Conservation (phyloP, 2,113 vertebrate species). For the Herpetotheres cachinnans region DNA sequence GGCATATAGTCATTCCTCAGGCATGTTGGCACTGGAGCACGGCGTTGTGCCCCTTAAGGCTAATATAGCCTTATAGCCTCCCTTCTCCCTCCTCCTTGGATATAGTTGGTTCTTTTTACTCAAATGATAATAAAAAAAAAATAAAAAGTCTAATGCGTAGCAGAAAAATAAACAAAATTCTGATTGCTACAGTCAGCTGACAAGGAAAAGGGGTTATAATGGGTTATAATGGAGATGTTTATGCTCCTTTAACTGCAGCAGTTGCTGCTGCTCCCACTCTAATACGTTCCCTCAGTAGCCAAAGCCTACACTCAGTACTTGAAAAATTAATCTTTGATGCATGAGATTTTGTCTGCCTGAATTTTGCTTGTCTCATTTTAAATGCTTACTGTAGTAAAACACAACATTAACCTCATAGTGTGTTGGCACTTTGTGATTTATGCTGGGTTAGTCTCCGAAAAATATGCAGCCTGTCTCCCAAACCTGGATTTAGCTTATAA, state of each 20-base stretch:
- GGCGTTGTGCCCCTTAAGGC: neutral
- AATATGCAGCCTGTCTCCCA: conserved; percentile 41
- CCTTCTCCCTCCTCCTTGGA: neutral
- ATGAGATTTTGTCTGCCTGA: conserved; percentile 49
- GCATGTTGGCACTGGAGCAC: neutral
- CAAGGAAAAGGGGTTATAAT: neutral
- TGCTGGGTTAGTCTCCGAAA: conserved; percentile 53
- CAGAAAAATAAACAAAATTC: neutral
- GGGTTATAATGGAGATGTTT: neutral
- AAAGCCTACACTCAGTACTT: neutral
- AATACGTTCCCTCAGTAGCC: neutral
- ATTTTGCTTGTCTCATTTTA: conserved; percentile 62
- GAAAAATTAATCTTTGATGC: conserved; percentile 37
- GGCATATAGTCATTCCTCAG: neutral
- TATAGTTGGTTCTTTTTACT: neutral
- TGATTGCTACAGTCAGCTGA: neutral
- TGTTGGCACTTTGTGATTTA: conserved; percentile 51
- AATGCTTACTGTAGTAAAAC: conserved; percentile 67
- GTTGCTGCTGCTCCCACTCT: neutral
- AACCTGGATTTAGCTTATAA: conserved; percentile 45
- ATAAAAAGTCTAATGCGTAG: neutral
- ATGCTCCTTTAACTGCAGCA: neutral
- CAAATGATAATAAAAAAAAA: neutral
- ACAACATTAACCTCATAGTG: conserved; percentile 56
- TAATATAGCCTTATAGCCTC: neutral